Evolutionary conservation across 2,888 invertebrate genomes (phyloP).

Genomic region (Phortica magna): DNA sequence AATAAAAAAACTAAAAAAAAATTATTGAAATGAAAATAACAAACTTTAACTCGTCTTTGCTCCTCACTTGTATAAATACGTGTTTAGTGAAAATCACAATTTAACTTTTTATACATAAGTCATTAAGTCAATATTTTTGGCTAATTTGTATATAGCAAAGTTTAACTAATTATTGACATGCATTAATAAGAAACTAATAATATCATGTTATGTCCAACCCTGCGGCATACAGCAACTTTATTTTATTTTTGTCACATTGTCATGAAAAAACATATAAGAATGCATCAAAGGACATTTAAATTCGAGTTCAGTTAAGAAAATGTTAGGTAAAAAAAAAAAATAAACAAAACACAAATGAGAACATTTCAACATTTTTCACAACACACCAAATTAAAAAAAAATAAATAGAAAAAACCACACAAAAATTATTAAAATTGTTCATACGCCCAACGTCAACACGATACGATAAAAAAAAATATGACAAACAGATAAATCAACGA

Average conservation of each 20-base stretch:
- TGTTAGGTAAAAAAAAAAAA: not conserved
- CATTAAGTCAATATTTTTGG: not conserved
- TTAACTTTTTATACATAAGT: not conserved
- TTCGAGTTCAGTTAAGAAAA: not conserved
- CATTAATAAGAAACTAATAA: not conserved
- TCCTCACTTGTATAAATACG: not conserved
- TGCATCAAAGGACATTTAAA: not conserved
- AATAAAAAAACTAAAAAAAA: not conserved
- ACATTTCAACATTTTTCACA: slow-evolving; percentile 6
- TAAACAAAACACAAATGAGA: not conserved
- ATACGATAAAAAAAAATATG: slow-evolving; percentile 26
- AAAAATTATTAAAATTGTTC: slow-evolving; percentile 23
- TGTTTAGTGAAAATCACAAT: not conserved
- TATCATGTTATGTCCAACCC: not conserved
- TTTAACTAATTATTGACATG: not conserved
- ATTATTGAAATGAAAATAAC: not conserved
- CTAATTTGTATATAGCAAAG: not conserved
- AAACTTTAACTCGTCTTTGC: not conserved
- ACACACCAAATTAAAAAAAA: not conserved
- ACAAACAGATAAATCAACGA: slow-evolving; percentile 45
- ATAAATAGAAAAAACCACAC: not conserved
- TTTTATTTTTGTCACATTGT: too few relatives aligned
- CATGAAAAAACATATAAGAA: not conserved
- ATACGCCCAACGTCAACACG: slow-evolving; percentile 20
- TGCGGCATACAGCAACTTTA: not conserved